Evolutionary conservation across 2,113 vertebrate species (phyloP).

Genomic region (Pteronura brasiliensis): DNA sequence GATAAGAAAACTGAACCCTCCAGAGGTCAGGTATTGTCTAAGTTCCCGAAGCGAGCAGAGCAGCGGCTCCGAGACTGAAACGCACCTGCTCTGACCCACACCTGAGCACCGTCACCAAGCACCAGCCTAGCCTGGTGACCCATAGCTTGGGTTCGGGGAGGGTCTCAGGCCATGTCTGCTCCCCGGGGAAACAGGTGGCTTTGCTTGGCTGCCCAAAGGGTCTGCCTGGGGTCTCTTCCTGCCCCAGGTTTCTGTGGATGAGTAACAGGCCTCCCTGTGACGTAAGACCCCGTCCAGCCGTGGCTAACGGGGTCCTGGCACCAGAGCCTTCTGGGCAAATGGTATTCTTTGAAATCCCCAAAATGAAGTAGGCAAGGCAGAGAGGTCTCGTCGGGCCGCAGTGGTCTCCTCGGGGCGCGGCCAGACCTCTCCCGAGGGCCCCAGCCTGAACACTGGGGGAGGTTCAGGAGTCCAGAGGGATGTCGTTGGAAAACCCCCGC

Average conservation of each 20-base stretch:
- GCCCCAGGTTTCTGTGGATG: rapidly evolving
- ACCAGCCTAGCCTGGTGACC: rapidly evolving
- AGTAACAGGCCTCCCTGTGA: rapidly evolving
- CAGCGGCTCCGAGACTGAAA: rapidly evolving
- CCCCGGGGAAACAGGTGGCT: rapidly evolving
- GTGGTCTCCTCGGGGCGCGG: neutral
- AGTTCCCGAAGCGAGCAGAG: neutral
- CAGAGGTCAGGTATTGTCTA: neutral
- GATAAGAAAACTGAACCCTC: neutral
- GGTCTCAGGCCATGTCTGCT: too few species aligned
- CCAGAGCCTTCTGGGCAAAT: neutral
- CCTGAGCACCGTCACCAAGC: rapidly evolving
- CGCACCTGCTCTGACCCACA: rapidly evolving
- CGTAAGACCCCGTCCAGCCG: neutral
- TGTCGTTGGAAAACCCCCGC: rapidly evolving
- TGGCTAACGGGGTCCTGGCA: rapidly evolving
- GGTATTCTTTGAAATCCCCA: neutral
- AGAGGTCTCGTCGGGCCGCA: rapidly evolving
- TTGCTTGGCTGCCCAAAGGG: too few species aligned
- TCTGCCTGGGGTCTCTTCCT: neutral
- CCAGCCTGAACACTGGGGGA: rapidly evolving
- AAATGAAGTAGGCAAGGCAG: neutral
- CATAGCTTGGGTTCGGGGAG: rapidly evolving
- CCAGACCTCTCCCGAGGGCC: neutral
- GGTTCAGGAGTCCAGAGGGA: neutral